Evolutionary conservation across 2,888 invertebrate genomes (phyloP), one percentile per base, ranked within the genome.

Genomic region (Geophilus truncorum): DNA sequence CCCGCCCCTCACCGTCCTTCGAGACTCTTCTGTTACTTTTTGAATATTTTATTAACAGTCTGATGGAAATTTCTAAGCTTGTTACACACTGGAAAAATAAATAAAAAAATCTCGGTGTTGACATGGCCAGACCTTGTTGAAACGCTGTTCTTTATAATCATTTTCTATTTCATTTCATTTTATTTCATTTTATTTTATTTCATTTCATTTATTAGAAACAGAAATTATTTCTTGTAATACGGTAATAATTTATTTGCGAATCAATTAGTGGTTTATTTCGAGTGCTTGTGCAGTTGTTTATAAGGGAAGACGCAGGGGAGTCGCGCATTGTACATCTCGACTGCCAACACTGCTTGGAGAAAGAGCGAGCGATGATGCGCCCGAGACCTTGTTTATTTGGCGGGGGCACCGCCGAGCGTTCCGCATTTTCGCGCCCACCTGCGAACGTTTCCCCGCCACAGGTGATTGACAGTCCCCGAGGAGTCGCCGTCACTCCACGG

Each of bases 331-430:
- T n/a, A 51, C 32, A 21, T 28, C 75, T 75, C 75, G 25, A 23
- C 75, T 75, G 75, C 75, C 32, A 75, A 75, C 32, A 25, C 32
- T 28, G 25, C 32, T 18, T 15, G 32, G 28, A 32, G 75, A 28
- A 28, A 32, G 18, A 28, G 75, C 75, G 75, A 77, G 78, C 78
- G 78, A 77, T 36, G 34, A 77, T 25, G 78, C 45, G 51, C 28
- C 51, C 51, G 51, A 51, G 51, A 79, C 79, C 79, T 51, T 79
- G 79, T 79, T 79, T 79, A 79, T 79, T 79, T 51, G 79, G 79
- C 45, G 25, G 28, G 51, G 25, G 79, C 79, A 36, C 78, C 32
- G 23, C 34, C 77, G 34, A 12, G n/a, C 23, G 78, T 36, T 77
- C 75, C 75, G 77, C 36, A 30, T 36, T 77, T 32, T 36, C 34